Evolutionary conservation across 2,888 invertebrate species (phyloP).

Genomic region (Acanthopleura granulata): DNA sequence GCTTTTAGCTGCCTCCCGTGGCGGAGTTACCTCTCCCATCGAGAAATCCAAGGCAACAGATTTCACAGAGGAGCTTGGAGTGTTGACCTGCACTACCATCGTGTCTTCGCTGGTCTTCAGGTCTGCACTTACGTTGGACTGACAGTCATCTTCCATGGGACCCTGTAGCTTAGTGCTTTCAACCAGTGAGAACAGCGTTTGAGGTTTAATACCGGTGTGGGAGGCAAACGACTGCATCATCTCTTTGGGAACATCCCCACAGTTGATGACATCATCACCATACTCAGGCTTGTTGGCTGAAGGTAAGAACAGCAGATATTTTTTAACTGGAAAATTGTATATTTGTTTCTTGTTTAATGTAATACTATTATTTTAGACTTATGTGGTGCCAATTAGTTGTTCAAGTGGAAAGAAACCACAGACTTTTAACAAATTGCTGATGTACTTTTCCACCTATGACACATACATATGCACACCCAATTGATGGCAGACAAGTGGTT

Average conservation of each 20-base stretch:
- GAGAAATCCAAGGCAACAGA: neutral
- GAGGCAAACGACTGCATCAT: conserved; percentile 10
- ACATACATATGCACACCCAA: too few species aligned
- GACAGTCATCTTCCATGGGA: neutral
- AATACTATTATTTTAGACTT: too few species aligned
- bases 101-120: neutral
- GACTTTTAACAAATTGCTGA: too few species aligned
- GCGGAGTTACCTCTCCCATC: neutral
- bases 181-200: neutral
- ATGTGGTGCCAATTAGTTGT: too few species aligned
- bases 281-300: neutral
- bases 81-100: neutral
- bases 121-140: neutral
- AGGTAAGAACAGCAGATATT: neutral
- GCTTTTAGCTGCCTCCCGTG: too few species aligned
- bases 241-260: neutral
- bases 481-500: too few species aligned
- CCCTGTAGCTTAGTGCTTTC: neutral
- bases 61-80: neutral
- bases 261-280: conserved; percentile 10
- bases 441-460: too few species aligned
- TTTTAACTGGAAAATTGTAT: too few species aligned
- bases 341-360: too few species aligned
- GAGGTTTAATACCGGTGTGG: neutral
- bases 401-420: too few species aligned